phyloP scores from a whole-genome alignment of 2,888 invertebrate genomes.

The Halictus ligatus region DNA sequence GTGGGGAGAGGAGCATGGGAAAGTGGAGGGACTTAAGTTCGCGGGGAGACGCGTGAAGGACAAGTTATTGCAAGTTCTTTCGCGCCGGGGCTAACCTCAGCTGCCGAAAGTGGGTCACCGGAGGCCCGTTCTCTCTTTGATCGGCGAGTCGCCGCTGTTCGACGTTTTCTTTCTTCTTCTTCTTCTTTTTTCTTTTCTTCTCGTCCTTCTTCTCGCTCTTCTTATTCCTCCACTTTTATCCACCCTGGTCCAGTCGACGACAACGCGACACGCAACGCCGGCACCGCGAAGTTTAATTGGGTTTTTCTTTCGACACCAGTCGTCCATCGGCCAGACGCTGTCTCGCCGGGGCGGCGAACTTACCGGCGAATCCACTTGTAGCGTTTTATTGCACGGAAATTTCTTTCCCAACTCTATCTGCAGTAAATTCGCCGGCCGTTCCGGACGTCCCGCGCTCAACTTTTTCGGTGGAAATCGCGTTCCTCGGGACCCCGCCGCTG shows the following conservation, averaged over 20 bases:
- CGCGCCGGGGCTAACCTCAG: constrained; percentile 45
- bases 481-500: background rate
- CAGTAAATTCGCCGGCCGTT: constrained; percentile 46
- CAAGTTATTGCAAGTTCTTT: constrained; percentile 44
- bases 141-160: constrained; percentile 14
- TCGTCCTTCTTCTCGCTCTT: background rate
- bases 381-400: constrained; percentile 53
- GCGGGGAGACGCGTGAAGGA: constrained; percentile 38
- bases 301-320: background rate
- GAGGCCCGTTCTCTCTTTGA: constrained; percentile 58
- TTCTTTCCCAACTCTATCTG: constrained; percentile 58
- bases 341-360: constrained; percentile 14
- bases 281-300: constrained; percentile 28
- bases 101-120: constrained; percentile 59
- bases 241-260: background rate
- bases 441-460: constrained; percentile 5
- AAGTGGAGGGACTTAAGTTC: constrained; percentile 30
- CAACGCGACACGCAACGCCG: background rate
- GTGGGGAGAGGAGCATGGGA: constrained; percentile 11
- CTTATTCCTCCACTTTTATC: too few relatives aligned
- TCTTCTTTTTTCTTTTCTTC: too few relatives aligned
- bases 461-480: constrained; percentile 15
- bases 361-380: constrained; percentile 48
- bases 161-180: background rate
- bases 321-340: background rate